phyloP scores from a whole-genome alignment of 2,113 vertebrate genomes.

The Pseudonaja textilis region DNA sequence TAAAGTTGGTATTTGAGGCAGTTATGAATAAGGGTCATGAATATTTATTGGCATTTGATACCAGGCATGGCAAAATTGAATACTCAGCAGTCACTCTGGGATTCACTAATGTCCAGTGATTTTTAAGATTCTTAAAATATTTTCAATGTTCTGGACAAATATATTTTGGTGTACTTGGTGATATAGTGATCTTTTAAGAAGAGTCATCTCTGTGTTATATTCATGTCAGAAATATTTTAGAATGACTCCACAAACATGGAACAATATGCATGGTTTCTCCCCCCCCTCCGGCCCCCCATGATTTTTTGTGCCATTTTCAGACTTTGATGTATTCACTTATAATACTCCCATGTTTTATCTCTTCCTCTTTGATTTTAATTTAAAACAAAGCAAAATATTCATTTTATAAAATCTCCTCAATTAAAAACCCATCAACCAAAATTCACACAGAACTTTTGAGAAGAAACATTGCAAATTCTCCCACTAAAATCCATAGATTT shows the following conservation, averaged over 20 bases:
- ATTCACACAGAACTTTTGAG: not conserved
- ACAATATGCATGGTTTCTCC: not conserved
- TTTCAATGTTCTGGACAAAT: not conserved
- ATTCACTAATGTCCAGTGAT: not conserved
- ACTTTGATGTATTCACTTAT: not conserved
- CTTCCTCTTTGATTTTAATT: not conserved
- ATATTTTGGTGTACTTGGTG: not conserved
- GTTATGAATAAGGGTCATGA: not conserved
- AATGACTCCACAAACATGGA: not conserved
- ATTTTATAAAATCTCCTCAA: not conserved
- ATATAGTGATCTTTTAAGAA: not conserved
- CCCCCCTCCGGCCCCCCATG: not conserved
- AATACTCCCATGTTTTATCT: not conserved
- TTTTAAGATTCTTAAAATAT: not conserved
- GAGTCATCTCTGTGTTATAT: not conserved
- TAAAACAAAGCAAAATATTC: not conserved
- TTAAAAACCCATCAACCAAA: not conserved
- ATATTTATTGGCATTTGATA: not conserved
- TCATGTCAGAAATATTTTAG: not conserved
- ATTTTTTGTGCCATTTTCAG: not conserved
- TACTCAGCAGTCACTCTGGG: not conserved
- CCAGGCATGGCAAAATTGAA: not conserved
- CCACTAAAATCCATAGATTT: not conserved
- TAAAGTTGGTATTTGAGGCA: not conserved
- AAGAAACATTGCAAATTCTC: not conserved